Evolutionary conservation across 92 coral and sea anemone genomes (phyloP).

Genomic region (Porites lobata): DNA sequence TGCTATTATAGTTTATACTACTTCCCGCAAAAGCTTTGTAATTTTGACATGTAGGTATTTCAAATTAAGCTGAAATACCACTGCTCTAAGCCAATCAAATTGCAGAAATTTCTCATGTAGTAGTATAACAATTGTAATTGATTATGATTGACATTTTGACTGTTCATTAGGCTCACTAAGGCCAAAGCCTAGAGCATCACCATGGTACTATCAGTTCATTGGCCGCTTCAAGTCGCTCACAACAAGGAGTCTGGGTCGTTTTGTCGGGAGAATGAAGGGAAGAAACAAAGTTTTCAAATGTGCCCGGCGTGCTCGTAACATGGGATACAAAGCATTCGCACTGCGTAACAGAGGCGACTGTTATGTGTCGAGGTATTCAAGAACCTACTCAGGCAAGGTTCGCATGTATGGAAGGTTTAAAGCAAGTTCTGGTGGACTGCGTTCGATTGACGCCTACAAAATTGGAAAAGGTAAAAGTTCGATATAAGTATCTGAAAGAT

Average conservation of each 20-base stretch:
- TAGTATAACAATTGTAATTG: too few relatives aligned
- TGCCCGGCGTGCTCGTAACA: constrained; percentile 16
- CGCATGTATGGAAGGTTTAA: constrained; percentile 43
- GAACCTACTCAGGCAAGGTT: constrained; percentile 8
- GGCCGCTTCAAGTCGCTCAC: constrained; percentile 44
- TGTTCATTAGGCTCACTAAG: constrained; percentile 27
- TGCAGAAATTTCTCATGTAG: too few relatives aligned
- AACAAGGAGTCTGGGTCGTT: constrained; percentile 31
- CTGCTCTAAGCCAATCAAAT: too few relatives aligned
- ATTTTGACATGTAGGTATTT: too few relatives aligned
- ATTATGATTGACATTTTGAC: too few relatives aligned
- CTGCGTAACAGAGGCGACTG: constrained; percentile 49
- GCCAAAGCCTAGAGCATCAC: constrained; percentile 19
- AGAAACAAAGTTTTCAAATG: constrained; percentile 29
- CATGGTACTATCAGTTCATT: constrained; percentile 34
- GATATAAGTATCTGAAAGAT: not conserved
- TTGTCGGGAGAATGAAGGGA: constrained; percentile 41
- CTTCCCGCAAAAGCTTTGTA: too few relatives aligned
- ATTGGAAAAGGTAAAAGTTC: constrained; percentile 40
- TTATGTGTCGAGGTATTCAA: constrained; percentile 28
- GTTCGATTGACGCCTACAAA: constrained; percentile 45
- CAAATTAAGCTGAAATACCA: too few relatives aligned
- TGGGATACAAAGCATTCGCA: constrained; percentile 41
- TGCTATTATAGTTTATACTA: too few relatives aligned
- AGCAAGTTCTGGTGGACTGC: constrained; percentile 30